phyloP scores from a whole-genome alignment of 2,797 vertebrate species.

The Acipenser transmontanus region DNA sequence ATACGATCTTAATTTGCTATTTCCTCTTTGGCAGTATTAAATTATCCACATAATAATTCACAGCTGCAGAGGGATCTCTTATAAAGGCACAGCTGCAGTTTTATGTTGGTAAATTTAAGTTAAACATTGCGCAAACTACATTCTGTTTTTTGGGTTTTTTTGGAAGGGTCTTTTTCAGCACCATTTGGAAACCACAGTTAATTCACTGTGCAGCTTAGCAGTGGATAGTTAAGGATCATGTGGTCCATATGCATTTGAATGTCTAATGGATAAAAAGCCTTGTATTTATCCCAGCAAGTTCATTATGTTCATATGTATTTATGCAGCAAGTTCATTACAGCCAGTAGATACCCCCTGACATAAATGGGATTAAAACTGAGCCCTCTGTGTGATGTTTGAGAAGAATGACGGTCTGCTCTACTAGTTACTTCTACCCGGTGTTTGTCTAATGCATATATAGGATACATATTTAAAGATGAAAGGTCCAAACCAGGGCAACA shows the following conservation, averaged over 20 bases:
- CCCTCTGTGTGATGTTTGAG: too few relatives aligned
- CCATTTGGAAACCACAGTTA: constrained; percentile 44
- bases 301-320: too few relatives aligned
- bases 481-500: too few relatives aligned
- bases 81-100: constrained; percentile 50
- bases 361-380: constrained; percentile 13
- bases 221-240: constrained; percentile 18
- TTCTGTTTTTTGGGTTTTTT: constrained; percentile 1
- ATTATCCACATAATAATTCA: constrained; percentile 60
- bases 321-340: constrained; percentile 11
- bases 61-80: constrained; percentile 48
- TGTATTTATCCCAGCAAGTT: constrained; percentile 5
- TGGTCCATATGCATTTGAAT: constrained; percentile 19
- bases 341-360: constrained; percentile 9
- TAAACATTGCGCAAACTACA: constrained; percentile 4
- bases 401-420: too few relatives aligned
- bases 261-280: constrained; percentile 21
- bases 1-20: constrained; percentile 53
- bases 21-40: constrained; percentile 58
- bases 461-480: too few relatives aligned
- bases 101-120: constrained; percentile 46
- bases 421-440: too few relatives aligned
- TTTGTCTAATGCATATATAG: too few relatives aligned
- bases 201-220: constrained; percentile 29
- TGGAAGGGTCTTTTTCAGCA: constrained; percentile 18